Conservation (phyloP, 30 jellyfish, hydroid and myxozoan species). For the Sanderia malayensis region DNA sequence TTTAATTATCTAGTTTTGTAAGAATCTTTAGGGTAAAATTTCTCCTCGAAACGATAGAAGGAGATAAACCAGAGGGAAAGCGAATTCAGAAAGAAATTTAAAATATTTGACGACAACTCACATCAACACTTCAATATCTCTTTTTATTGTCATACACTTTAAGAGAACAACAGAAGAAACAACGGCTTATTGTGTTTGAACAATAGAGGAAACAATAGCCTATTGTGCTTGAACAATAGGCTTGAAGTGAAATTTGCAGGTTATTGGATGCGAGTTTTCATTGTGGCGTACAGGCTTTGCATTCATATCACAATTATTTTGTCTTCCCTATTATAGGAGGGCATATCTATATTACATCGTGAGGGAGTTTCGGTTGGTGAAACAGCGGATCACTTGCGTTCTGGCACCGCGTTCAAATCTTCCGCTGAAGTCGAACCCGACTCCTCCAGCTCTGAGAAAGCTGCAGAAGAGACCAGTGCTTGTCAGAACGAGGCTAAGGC, state of each 20-base stretch:
- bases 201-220: too few species aligned
- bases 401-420: constrained; percentile 28
- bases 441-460: not conserved
- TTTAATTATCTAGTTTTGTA: not conserved
- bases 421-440: not conserved
- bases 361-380: constrained; percentile 24
- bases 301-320: too few species aligned
- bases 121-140: not conserved
- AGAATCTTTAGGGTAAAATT: not conserved
- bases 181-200: too few species aligned
- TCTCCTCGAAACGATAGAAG: not conserved
- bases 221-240: too few species aligned
- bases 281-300: too few species aligned
- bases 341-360: constrained; percentile 12
- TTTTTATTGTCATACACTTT: not conserved
- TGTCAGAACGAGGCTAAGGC: constrained; percentile 1
- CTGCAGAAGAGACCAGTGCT: constrained; percentile 4
- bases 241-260: too few species aligned
- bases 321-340: constrained; percentile 12
- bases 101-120: not conserved
- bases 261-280: too few species aligned
- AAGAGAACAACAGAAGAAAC: too few species aligned
- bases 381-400: constrained; percentile 38
- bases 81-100: too few species aligned
- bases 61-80: not conserved